A percentile compares a stretch with the other conserved stretches of the same genome.
phyloP scores from a whole-genome alignment of 2,113 vertebrate genomes.

The Boleophthalmus pectinirostris region DNA sequence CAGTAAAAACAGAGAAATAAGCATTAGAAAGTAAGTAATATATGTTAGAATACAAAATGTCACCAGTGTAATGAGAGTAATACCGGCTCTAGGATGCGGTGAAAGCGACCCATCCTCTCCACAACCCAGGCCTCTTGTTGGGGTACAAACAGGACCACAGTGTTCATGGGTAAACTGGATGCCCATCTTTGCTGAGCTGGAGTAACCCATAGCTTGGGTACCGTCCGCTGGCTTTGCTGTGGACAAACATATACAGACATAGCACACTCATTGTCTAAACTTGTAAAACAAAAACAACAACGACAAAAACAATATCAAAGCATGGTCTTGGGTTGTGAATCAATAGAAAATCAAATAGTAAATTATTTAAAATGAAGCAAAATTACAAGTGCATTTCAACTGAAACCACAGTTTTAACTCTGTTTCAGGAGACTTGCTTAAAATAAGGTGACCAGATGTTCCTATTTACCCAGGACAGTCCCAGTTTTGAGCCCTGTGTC shows the following conservation, averaged over 20 bases:
- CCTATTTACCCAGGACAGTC: no score
- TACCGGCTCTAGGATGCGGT: slow-evolving; percentile 94
- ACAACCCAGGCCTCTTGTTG: slow-evolving; percentile 99
- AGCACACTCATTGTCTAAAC: neutral
- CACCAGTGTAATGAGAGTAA: neutral
- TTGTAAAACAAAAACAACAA: no score
- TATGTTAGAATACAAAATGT: neutral
- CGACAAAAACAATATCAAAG: no score
- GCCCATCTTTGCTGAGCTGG: slow-evolving; percentile 78
- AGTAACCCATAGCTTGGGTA: slow-evolving; percentile 59
- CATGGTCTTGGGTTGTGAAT: no score
- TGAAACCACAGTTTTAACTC: no score
- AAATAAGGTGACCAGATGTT: no score
- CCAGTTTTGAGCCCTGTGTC: no score
- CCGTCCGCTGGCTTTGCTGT: slow-evolving; percentile 61
- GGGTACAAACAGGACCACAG: slow-evolving; percentile 90
- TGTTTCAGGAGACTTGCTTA: no score
- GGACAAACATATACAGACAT: slow-evolving; percentile 4
- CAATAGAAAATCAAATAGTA: no score
- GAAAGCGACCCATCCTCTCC: slow-evolving; percentile 95
- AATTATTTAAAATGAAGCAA: no score
- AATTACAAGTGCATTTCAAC: no score
- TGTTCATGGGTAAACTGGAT: slow-evolving; percentile 88
- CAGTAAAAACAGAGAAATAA: slow-evolving; percentile 1
- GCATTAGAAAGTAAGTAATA: neutral